Evolutionary conservation across 2,113 vertebrate species (phyloP).

Genomic region (Antechinus stuartii): DNA sequence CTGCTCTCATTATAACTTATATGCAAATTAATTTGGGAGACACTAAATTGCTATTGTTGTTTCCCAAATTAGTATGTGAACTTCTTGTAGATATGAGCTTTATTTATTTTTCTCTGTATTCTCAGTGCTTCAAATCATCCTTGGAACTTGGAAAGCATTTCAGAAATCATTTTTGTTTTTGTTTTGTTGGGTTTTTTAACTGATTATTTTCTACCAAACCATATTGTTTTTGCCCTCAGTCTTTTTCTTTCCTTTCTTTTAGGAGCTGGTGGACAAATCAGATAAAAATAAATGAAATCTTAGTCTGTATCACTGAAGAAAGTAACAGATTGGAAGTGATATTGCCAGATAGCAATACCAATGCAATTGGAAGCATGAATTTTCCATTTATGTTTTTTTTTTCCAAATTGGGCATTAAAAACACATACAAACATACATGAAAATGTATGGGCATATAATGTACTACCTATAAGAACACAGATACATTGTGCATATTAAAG

Average conservation of each 20-base stretch:
- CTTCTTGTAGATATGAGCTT: neutral
- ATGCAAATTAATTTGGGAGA: neutral
- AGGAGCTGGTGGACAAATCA: neutral
- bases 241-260: neutral
- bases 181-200: neutral
- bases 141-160: neutral
- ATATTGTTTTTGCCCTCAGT: neutral
- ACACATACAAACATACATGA: neutral
- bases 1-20: neutral
- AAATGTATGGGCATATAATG: neutral
- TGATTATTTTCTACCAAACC: no score
- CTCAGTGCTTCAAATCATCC: neutral
- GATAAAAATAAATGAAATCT: neutral
- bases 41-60: neutral
- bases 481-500: neutral
- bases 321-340: constrained; percentile 48
- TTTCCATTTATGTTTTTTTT: neutral
- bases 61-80: neutral
- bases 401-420: neutral
- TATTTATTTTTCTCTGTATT: neutral
- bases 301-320: neutral
- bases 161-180: neutral
- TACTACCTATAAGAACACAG: neutral
- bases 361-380: constrained; percentile 10
- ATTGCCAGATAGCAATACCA: constrained; percentile 55